Conservation (phyloP, 2,888 invertebrate species). For the Lysandra coridon region DNA sequence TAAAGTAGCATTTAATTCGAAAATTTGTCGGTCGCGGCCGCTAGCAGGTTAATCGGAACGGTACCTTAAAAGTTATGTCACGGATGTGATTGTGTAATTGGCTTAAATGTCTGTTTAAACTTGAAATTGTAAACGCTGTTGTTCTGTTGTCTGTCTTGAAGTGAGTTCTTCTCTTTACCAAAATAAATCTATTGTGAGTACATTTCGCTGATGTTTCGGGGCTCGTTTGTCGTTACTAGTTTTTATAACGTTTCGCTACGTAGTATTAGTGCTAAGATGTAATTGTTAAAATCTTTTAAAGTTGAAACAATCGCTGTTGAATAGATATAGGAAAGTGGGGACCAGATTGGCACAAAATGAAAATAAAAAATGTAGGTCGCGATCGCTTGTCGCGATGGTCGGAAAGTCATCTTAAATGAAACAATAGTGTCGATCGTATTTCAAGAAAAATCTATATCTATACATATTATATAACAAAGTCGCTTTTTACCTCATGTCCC, state of each 20-base stretch:
- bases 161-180: slow-evolving; percentile 20
- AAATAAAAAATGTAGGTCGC: background rate
- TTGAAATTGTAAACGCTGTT: slow-evolving; percentile 32
- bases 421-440: too few species aligned
- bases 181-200: slow-evolving; percentile 40
- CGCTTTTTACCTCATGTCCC: too few species aligned
- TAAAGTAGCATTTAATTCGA: too few species aligned
- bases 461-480: too few species aligned
- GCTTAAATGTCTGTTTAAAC: background rate
- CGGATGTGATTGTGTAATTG: background rate
- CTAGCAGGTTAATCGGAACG: too few species aligned
- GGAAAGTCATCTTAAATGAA: too few species aligned
- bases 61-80: background rate
- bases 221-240: slow-evolving; percentile 57
- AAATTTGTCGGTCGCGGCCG: too few species aligned
- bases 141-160: slow-evolving; percentile 34
- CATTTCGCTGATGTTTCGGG: slow-evolving; percentile 58
- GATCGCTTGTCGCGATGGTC: too few species aligned
- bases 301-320: slow-evolving; percentile 37
- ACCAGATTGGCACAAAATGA: slow-evolving; percentile 8
- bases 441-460: too few species aligned
- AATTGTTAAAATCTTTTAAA: slow-evolving; percentile 37
- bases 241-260: slow-evolving; percentile 68
- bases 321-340: slow-evolving; percentile 31
- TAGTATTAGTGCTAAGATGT: slow-evolving; percentile 50